Base-by-base conservation (phyloP, 2,888 invertebrate genomes). In the Kryphioiulus occultus region DNA sequence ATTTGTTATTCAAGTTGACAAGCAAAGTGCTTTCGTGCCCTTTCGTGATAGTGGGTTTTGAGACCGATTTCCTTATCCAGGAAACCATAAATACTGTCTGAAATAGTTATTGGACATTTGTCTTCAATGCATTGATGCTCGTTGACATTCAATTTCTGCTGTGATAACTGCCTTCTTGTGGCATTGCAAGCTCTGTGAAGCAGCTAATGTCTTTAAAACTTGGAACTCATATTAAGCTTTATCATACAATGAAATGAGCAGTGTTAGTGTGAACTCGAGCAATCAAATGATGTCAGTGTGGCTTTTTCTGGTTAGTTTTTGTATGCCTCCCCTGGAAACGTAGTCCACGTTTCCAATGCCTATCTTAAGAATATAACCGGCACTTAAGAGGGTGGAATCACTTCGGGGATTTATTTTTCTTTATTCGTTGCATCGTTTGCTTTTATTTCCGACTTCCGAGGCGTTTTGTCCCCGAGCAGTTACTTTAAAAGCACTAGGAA, bases 381-480 rank as follows among this genome's bases (percentile, higher is more conserved):
- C 68, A 68, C 68, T 68, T 68, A 68, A 26, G 68, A 68, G 26
- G 7, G n/a, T 26, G 7, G 68, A 26, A 68, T 68, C 68, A 68
- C 68, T 68, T 68, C 68, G 5, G 68, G 68, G 68, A 68, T 68
- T 68, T 68, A 68, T 68, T 68, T 68, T 12, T 68, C n/a, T 68
- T 19, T n/a, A 4, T 26, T 10, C 68, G 19, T 5, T 26, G 12
- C 26, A 68, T 68, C 68, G 68, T 68, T 68, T 26, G 26, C 68
- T 68, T 68, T 68, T 68, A 68, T 68, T 68, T 26, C 68, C 68
- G 68, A 68, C 26, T 68, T 68, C 68, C 26, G 68, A 68, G n/a
- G 68, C 68, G 68, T 26, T 53, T 68, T n/a, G 22, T 68, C 68
- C 26, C 26, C 10, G 12, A 68, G 68, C 68, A 68, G 68, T 68